Evolutionary conservation across 2,888 invertebrate genomes (phyloP).

Genomic region (Dryobotodes eremita): DNA sequence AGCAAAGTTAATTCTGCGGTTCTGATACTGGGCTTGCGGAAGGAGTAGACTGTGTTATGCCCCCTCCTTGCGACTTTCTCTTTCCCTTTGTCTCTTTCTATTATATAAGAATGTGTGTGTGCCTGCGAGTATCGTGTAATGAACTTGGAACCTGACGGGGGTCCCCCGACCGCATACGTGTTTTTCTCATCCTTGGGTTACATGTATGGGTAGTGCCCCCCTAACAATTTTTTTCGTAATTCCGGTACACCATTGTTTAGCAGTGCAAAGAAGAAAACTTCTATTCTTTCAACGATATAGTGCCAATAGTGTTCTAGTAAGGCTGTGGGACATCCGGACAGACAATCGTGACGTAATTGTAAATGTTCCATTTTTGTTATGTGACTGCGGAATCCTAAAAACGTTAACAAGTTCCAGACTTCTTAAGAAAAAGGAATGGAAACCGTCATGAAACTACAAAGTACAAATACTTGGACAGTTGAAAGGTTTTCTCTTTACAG

Average conservation of each 20-base stretch:
- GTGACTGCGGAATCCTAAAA: not conserved
- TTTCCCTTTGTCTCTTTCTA: not conserved
- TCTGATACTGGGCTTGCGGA: not conserved
- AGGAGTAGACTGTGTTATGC: not conserved
- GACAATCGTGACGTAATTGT: not conserved
- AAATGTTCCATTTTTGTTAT: not conserved
- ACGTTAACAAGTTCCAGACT: conserved; percentile 39
- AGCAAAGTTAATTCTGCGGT: not conserved
- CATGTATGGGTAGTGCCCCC: too few species aligned
- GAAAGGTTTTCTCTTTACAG: conserved; percentile 21
- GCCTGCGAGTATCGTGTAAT: not conserved
- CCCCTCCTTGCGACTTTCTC: not conserved
- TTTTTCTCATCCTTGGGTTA: not conserved
- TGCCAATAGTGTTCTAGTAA: too few species aligned
- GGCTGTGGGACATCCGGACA: not conserved
- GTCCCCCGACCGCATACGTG: not conserved
- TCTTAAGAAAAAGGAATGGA: conserved; percentile 32
- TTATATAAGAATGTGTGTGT: not conserved
- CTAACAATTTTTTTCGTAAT: too few species aligned
- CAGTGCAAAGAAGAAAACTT: not conserved
- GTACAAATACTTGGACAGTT: conserved; percentile 40
- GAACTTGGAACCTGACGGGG: not conserved
- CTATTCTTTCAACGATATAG: not conserved
- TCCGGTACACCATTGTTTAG: not conserved
- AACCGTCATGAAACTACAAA: conserved; percentile 31